Evolutionary conservation across 2,888 invertebrate genomes (phyloP), one percentile per base, ranked within the genome.

Genomic region (Saturnia pavonia): DNA sequence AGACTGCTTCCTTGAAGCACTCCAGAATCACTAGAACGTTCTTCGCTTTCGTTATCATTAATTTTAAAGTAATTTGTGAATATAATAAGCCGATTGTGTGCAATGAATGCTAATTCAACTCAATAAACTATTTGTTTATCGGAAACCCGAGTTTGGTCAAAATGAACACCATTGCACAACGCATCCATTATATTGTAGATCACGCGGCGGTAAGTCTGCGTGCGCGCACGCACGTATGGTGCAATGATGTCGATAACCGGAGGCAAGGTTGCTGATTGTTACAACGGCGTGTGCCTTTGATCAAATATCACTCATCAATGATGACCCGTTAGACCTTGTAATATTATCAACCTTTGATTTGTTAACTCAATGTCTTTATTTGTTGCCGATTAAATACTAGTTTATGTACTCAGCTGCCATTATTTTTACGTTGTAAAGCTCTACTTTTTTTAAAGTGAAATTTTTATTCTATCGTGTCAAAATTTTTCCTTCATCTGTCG

Each of bases 201-300:
- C 65, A 65, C 65, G 65, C 19, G 65, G 34, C 40, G 12, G 40
- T 9, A 19, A 40, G 19, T n/a, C n/a, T 65, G 65, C 65, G 65
- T 65, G 65, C 40, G 22, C 11, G 40, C 40, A 65, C 40, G 65
- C 65, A 65, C 65, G 65, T 65, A 40, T 19, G 40, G 40, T n/a
- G 65, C n/a, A 34, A n/a, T 40, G 40, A 40, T 65, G 65, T 40
- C 40, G 19, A 40, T 40, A 65, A 65, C 65, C 65, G 65, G 65
- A 65, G 40, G 40, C 65, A 65, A 65, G 65, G 65, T n/a, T 65
- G 65, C 65, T 60, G 27, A 60, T 27, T 60, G 27, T 14, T 60
- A 65, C 65, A 65, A 40, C 40, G 40, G 40, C n/a, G 65, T 14
- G 14, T 60, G 57, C 27, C 19, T 65, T 40, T 65, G 40, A 65